Evolutionary conservation across 2,113 vertebrate species (phyloP).

Genomic region (Heteronetta atricapilla): DNA sequence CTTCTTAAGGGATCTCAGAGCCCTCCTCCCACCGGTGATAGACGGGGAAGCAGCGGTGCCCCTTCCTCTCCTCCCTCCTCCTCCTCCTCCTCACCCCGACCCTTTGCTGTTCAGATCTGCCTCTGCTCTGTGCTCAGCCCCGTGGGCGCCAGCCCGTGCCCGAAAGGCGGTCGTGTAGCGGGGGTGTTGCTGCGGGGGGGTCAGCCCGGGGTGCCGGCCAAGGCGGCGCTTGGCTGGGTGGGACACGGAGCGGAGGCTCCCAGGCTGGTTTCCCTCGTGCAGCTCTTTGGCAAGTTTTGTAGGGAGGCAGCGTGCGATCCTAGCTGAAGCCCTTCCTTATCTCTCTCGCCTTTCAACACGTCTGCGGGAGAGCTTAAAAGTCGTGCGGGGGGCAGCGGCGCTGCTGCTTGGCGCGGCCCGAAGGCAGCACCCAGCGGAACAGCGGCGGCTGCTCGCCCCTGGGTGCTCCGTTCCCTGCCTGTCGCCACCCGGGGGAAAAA

Average conservation of each 20-base stretch:
- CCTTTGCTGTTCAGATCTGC: neutral
- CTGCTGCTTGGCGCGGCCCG: neutral
- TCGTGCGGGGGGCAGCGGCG: neutral
- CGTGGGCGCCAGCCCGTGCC: fast-evolving
- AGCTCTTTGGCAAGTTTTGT: neutral
- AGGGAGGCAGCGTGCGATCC: neutral
- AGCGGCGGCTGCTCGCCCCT: neutral
- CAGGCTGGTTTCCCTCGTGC: neutral
- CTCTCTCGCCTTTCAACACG: neutral
- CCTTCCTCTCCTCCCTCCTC: neutral
- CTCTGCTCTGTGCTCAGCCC: neutral
- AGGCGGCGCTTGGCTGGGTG: fast-evolving
- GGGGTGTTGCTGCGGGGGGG: neutral
- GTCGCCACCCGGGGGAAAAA: neutral
- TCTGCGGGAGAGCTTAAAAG: neutral
- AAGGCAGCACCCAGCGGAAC: neutral
- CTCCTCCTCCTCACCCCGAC: neutral
- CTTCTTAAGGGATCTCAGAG: neutral
- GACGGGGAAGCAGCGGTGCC: fast-evolving
- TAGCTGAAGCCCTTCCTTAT: neutral
- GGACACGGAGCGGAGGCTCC: neutral
- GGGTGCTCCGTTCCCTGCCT: neutral
- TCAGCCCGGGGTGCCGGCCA: neutral
- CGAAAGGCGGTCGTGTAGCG: neutral
- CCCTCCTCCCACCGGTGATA: neutral